A percentile compares a stretch with the other conserved stretches of the same genome.
These are phyloP conservation scores for Acanthoscelides obtectus DNA, from an alignment of 2,888 invertebrate species.

Conservation along the genomic window DNA sequence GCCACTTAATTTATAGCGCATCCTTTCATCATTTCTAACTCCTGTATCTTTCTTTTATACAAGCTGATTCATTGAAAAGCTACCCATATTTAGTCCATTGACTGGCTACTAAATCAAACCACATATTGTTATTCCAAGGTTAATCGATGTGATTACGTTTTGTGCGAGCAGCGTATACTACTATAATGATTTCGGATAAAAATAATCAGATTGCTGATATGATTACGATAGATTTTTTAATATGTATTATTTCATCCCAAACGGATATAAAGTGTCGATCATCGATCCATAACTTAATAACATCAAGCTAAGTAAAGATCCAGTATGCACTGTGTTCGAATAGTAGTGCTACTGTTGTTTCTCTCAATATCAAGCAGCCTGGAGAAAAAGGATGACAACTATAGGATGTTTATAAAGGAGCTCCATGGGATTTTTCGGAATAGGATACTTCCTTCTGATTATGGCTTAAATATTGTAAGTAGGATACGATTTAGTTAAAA, in stretches of 20 bases:
- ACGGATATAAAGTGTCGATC: not conserved
- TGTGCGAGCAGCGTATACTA: not conserved
- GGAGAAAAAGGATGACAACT: not conserved
- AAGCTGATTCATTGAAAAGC: no score
- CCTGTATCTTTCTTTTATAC: no score
- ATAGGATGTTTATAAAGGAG: not conserved
- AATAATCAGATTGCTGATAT: not conserved
- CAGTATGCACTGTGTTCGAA: not conserved
- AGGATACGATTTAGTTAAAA: no score
- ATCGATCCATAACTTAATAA: not conserved
- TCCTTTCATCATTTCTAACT: no score
- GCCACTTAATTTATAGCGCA: no score
- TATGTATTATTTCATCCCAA: not conserved
- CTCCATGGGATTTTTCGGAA: not conserved
- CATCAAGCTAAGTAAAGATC: not conserved
- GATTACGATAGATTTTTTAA: not conserved
- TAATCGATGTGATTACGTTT: not conserved
- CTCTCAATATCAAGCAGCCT: not conserved
- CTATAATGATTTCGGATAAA: not conserved
- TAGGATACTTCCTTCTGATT: not conserved
- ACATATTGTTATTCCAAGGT: no score
- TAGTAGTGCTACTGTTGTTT: not conserved
- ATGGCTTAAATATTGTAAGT: not conserved
- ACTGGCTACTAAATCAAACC: no score
- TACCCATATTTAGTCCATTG: no score